phyloP scores from a whole-genome alignment of 2,797 vertebrate species.

The Rousettus madagascariensis region DNA sequence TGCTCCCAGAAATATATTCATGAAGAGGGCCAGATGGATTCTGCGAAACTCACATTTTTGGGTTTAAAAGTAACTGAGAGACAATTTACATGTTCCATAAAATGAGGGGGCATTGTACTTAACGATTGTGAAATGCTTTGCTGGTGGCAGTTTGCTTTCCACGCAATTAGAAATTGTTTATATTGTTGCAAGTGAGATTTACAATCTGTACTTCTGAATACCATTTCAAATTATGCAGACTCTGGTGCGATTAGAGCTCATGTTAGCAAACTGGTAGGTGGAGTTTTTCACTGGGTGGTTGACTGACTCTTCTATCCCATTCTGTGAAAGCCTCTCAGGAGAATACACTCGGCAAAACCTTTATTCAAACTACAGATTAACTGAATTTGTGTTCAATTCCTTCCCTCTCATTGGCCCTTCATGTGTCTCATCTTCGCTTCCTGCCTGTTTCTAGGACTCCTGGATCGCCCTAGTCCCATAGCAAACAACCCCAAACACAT shows the following conservation, averaged over 20 bases:
- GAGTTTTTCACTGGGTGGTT: constrained; percentile 14
- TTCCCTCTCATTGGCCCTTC: background rate
- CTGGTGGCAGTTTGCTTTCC: constrained; percentile 67
- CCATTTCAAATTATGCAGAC: constrained; percentile 60
- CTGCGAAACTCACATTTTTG: constrained; percentile 64
- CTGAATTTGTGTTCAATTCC: background rate
- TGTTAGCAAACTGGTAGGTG: constrained; percentile 62
- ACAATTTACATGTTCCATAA: constrained; percentile 70
- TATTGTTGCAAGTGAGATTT: constrained; percentile 66
- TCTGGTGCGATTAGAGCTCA: background rate
- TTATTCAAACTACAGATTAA: constrained; percentile 31
- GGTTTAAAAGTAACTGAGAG: constrained; percentile 65
- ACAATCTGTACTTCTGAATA: constrained; percentile 64
- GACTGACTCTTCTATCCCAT: background rate
- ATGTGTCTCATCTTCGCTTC: background rate
- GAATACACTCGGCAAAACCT: background rate
- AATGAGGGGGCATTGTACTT: constrained; percentile 60
- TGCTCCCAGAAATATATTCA: constrained; percentile 57
- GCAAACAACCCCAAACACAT: background rate
- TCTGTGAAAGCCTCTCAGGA: constrained; percentile 22
- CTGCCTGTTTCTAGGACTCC: background rate
- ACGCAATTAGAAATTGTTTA: constrained; percentile 71
- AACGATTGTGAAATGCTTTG: constrained; percentile 68
- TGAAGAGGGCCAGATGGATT: constrained; percentile 67
- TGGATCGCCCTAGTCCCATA: background rate